Evolutionary conservation across 2,113 vertebrate genomes (phyloP).

Genomic region (Pseudolaguvia tuberculata): DNA sequence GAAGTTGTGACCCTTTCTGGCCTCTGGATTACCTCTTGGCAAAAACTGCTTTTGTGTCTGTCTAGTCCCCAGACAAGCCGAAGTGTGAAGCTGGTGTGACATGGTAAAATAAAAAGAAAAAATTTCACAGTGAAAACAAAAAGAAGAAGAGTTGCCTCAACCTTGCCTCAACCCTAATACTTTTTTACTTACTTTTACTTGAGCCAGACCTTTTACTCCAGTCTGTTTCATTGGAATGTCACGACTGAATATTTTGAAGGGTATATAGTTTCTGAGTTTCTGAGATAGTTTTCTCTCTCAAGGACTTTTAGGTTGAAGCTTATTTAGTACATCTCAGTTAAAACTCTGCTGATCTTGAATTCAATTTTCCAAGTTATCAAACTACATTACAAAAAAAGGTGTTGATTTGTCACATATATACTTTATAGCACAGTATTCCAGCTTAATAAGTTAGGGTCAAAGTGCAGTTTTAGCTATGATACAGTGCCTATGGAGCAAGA

Average conservation of each 20-base stretch:
- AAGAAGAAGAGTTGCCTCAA: conserved; percentile 8
- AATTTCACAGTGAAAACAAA: conserved; percentile 16
- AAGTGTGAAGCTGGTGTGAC: conserved; percentile 10
- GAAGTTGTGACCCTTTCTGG: conserved; percentile 7
- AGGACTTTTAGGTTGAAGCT: neutral
- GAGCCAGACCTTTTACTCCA: neutral
- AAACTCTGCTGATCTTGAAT: neutral
- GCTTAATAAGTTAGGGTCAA: too few relatives aligned
- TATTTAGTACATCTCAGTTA: neutral
- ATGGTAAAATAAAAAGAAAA: conserved; percentile 32
- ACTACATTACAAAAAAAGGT: too few relatives aligned
- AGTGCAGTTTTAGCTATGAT: too few relatives aligned
- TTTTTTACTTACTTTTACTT: neutral
- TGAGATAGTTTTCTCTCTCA: neutral
- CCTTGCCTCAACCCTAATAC: neutral
- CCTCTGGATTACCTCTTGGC: conserved; percentile 37
- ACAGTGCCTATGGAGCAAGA: too few relatives aligned
- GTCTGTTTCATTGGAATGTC: neutral
- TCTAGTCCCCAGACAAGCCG: conserved; percentile 23
- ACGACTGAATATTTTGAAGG: neutral
- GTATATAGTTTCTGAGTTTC: neutral
- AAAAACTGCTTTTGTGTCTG: conserved; percentile 5
- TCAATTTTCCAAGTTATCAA: neutral
- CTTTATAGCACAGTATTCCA: too few relatives aligned
- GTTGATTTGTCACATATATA: too few relatives aligned